Conservation (phyloP, 2,797 vertebrate genomes). For the Sebastes kiyomatsui region DNA sequence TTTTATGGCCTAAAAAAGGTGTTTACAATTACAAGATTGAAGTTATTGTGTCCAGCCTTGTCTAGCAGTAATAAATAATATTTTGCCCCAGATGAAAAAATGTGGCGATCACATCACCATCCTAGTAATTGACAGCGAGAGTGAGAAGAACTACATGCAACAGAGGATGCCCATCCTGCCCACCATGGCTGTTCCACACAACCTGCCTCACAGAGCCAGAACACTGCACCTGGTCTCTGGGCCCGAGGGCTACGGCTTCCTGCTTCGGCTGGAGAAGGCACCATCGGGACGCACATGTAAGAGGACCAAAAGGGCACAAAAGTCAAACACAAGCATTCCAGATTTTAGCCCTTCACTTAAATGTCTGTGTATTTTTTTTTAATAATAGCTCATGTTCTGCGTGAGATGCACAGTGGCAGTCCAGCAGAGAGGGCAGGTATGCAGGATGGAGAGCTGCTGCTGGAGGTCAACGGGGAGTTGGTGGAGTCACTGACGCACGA, state of each 20-base stretch:
- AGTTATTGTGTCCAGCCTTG: neutral
- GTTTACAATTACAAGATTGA: neutral
- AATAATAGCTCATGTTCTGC: conserved; percentile 86
- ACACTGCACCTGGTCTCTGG: conserved; percentile 82
- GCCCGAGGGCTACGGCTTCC: conserved; percentile 87
- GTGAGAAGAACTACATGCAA: conserved; percentile 84
- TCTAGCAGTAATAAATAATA: neutral
- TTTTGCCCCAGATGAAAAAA: conserved; percentile 85
- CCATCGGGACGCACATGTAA: conserved; percentile 81
- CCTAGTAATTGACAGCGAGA: conserved; percentile 88
- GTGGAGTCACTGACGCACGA: conserved; percentile 86
- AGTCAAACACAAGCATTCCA: neutral
- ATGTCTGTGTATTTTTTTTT: neutral
- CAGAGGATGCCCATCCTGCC: conserved; percentile 83
- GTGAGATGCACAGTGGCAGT: conserved; percentile 83
- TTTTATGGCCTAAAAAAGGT: neutral
- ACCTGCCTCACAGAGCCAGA: conserved; percentile 85
- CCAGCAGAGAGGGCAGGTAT: conserved; percentile 89
- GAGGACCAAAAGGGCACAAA: neutral
- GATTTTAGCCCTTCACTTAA: neutral
- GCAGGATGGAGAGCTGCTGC: conserved; percentile 89
- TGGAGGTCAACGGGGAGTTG: conserved; percentile 90
- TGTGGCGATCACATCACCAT: conserved; percentile 85
- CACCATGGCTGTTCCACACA: conserved; percentile 84
- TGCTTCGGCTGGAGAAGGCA: conserved; percentile 87